These are phyloP conservation scores for Creontiades dilutus DNA, from an alignment of 2,888 invertebrate genomes.

Conservation along the genomic window DNA sequence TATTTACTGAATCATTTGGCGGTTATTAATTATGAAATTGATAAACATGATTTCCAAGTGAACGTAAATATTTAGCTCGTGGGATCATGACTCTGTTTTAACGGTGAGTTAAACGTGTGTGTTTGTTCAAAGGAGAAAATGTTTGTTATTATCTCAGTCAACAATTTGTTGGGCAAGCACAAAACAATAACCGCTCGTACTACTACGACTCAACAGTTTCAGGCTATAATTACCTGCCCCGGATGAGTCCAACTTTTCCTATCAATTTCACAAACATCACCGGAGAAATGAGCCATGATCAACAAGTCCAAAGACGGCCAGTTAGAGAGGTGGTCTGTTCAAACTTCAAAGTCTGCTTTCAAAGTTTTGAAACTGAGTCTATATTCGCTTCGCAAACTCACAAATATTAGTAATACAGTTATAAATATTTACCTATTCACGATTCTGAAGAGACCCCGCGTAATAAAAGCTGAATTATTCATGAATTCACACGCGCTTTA, in stretches of 20 bases:
- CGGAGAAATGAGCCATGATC: constrained; percentile 49
- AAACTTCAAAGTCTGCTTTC: constrained; percentile 61
- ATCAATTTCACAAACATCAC: constrained; percentile 28
- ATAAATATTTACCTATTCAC: constrained; percentile 68
- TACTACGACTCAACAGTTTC: too few species aligned
- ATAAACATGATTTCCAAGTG: too few species aligned
- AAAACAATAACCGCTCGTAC: too few species aligned
- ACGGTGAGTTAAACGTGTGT: too few species aligned
- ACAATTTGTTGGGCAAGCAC: too few species aligned
- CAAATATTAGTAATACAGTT: constrained; percentile 70
- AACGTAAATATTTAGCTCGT: too few species aligned
- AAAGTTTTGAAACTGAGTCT: constrained; percentile 69
- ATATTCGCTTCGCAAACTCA: constrained; percentile 67
- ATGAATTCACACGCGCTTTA: constrained; percentile 71
- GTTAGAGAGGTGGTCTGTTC: constrained; percentile 62
- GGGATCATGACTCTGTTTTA: too few species aligned
- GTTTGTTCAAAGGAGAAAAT: too few species aligned
- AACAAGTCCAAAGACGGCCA: constrained; percentile 50
- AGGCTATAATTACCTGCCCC: too few species aligned
- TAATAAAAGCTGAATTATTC: constrained; percentile 71
- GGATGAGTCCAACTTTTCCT: neutral
- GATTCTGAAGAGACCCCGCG: constrained; percentile 67
- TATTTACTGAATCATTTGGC: too few species aligned
- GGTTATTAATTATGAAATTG: too few species aligned
- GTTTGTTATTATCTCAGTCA: too few species aligned